Evolutionary conservation across 2,888 invertebrate genomes (phyloP), one percentile per base, ranked within the genome.

Genomic region (Hirtodrosophila trivittata): DNA sequence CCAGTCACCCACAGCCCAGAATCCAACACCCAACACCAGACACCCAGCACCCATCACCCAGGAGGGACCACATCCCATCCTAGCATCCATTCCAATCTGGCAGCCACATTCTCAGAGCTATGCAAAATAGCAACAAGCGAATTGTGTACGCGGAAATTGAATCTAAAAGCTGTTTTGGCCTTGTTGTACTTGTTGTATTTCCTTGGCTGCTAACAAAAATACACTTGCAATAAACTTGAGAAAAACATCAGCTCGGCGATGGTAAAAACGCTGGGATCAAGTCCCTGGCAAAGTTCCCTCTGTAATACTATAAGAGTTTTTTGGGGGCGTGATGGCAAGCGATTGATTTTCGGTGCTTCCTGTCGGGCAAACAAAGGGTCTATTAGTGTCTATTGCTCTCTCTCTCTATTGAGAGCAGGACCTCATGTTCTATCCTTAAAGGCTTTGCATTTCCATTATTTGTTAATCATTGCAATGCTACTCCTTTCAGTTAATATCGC

Each of bases 141-240:
- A 70, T 60, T 78, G 67, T 63, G 59, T 75, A 56, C 66, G 77
- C 80, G 86, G 81, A 82, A 86, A 82, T 82, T 82, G 83, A 83
- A 82, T 86, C 77, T 68, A 69, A 75, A 78, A 82, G 62, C 78
- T 71, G 66, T 64, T 63, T 55, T 59, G 47, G 28, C 43, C 41
- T 54, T 54, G 39, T 38, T 49, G 45, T 41, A 12, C 21, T 35
- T 55, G 37, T 64, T 42, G 49, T 58, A 43, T 41, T 54, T 50
- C 49, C 43, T 25, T 45, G 41, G 30, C 37, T 56, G 33, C 64
- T 50, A 57, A 49, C 59, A 67, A 65, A 77, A 77, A 84, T 72
- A 70, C 63, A 49, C 60, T 51, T 38, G 47, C 66, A 67, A 59
- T 66, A 85, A 83, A 83, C 52, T 71, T 55, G 60, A 55, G 75